These are phyloP conservation scores for Theodoxus fluviatilis DNA, from an alignment of 2,888 invertebrate genomes.

Conservation along the genomic window DNA sequence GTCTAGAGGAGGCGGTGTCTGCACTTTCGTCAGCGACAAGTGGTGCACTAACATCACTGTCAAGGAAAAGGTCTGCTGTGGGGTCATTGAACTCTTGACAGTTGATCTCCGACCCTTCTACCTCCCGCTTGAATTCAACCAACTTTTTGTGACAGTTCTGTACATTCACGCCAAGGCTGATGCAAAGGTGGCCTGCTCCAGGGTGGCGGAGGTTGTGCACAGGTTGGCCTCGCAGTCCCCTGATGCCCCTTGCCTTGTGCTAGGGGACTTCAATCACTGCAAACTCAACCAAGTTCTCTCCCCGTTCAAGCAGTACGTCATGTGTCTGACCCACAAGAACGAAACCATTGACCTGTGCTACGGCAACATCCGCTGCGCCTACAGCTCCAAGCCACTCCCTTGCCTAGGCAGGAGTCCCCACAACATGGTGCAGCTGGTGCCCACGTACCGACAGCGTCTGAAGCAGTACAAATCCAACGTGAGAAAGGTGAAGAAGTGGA, in stretches of 20 bases:
- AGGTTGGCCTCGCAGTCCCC: not conserved
- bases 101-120: no score
- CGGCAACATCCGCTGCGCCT: not conserved
- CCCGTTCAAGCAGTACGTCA: constrained; percentile 5
- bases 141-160: no score
- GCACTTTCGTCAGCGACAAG: no score
- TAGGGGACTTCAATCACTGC: constrained; percentile 10
- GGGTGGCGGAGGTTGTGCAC: not conserved
- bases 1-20: no score
- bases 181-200: no score
- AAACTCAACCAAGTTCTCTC: not conserved
- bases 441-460: constrained; percentile 7
- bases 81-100: no score
- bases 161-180: no score
- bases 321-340: not conserved
- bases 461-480: not conserved
- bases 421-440: constrained; percentile 16
- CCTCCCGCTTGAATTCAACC: no score
- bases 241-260: not conserved
- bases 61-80: no score
- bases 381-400: not conserved
- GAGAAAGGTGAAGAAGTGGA: not conserved
- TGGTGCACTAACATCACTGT: no score
- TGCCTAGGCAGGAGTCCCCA: not conserved
- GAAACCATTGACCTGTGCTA: constrained; percentile 7